Conservation (phyloP, 2,797 vertebrate genomes). For the Semotilus atromaculatus region DNA sequence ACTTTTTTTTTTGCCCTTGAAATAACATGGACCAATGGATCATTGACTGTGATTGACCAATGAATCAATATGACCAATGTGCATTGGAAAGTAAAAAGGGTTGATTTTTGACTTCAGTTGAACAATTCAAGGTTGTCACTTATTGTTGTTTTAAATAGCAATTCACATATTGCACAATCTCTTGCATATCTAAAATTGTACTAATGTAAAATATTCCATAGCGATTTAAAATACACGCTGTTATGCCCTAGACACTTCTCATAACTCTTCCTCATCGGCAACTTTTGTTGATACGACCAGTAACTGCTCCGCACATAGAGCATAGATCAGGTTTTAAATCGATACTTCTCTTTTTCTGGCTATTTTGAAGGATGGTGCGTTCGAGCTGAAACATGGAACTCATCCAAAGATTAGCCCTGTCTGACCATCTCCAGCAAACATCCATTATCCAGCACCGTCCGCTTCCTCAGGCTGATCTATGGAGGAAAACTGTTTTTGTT, state of each 20-base stretch:
- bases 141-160: not conserved
- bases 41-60: too few species aligned
- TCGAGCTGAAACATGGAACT: constrained; percentile 26
- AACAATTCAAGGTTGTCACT: not conserved
- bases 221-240: not conserved
- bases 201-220: not conserved
- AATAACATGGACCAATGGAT: not conserved
- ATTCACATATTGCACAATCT: not conserved
- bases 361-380: constrained; percentile 40
- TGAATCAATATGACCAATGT: not conserved
- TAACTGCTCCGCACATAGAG: not conserved
- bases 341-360: constrained; percentile 24
- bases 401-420: constrained; percentile 20
- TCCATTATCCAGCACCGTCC: constrained; percentile 21
- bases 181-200: not conserved
- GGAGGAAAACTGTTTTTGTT: constrained; percentile 58
- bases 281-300: not conserved
- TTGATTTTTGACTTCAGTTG: not conserved
- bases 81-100: not conserved
- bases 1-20: not conserved
- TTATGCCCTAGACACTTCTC: not conserved
- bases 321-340: constrained; percentile 20
- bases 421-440: constrained; percentile 14
- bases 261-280: not conserved
- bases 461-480: constrained; percentile 25